Evolutionary conservation across 37 sponge, comb jelly and placozoan species (phyloP), one percentile per base, ranked within the genome.

Genomic region (Chondrilla cf. caribensis): DNA sequence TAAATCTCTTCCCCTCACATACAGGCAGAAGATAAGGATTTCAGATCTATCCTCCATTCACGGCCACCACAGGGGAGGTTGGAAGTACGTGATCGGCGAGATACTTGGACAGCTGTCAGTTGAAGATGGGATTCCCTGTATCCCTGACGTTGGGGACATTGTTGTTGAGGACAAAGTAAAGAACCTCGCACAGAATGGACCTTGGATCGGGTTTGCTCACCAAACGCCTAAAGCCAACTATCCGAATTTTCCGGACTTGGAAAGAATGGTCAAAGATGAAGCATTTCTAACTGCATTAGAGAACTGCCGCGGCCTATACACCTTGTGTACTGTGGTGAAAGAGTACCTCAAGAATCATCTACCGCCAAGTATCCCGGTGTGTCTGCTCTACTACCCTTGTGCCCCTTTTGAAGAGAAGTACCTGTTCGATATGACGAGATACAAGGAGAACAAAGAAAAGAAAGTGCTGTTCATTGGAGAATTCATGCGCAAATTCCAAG

Each of bases 61-160:
- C 79, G 58, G 22, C 0, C 89, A 89, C 54, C 89, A 89, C n/a
- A 60, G 89, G 25, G 89, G 89, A 8, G 89, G 89, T 15, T 89
- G 89, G 89, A 21, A 36, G 14, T 85, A 81, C 54, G 89, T 59
- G 47, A 24, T 89, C 9, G 54, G 81, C 0, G 33, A 36, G 19
- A 35, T 89, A 18, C 22, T 24, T 2, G 21, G 54, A 3, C 40
- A 84, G 14, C 68, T 89, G 5, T 40, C 44, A 33, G 81, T 84
- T 35, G 40, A 22, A 0, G 89, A 89, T 71, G 89, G 85, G 8
- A 71, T 58, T 14, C 78, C 85, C 29, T 80, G 60, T 80, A 32
- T 89, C 19, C 78, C 84, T 31, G 80, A 85, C 3, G 78, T 85
- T 3, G 89, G 86, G 71, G 82, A 80, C 19, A 54, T 37, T 32